Evolutionary conservation across 1,140 invertebrate species (phyloP), one percentile per base, ranked within the genome.

Genomic region (Xylocopa sonorina): DNA sequence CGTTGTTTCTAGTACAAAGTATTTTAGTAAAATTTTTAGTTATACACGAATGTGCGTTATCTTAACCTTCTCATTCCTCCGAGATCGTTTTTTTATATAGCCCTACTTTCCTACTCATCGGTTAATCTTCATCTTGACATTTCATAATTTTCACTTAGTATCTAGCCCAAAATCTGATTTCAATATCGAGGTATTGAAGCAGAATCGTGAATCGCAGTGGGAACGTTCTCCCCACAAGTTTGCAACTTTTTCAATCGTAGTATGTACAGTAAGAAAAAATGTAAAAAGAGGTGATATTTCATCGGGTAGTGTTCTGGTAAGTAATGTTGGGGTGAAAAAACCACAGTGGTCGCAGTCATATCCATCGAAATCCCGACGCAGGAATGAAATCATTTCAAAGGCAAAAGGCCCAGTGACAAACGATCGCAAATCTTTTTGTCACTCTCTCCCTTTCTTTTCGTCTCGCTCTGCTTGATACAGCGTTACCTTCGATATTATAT

Each of bases 321-420:
- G 34, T 41, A 62, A 24, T 34, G 29, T 34, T 58, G 21, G 6
- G 9, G 10, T 12, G 64, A 48, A 48, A 46, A 46, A 63, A 14
- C 38, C 1, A 7, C 14, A n/a, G n/a, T 14, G 34, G 21, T 18
- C 24, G 24, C 12, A 16, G 24, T 18, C 27, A 57, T 43, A 71
- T 48, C 62, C 55, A 21, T n/a, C 27, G 55, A 32, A 27, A 50
- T 10, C 29, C 57, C 38, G 27, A 12, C 9, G 18, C 14, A 43
- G 29, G 55, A 62, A 73, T 73, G 60, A 73, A 73, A 73, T 38
- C 55, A 48, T 21, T 18, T 9, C 55, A 7, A 32, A n/a, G 55
- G 48, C 69, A 73, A 62, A 60, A 29, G 41, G 29, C 5, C 5
- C 55, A 43, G 24, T 48, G 55, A 38, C 55, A 62, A 73, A 73